Evolutionary conservation across 2,797 vertebrate species (phyloP), one percentile per base, ranked within the genome.

Genomic region (Sebastes iracundus): DNA sequence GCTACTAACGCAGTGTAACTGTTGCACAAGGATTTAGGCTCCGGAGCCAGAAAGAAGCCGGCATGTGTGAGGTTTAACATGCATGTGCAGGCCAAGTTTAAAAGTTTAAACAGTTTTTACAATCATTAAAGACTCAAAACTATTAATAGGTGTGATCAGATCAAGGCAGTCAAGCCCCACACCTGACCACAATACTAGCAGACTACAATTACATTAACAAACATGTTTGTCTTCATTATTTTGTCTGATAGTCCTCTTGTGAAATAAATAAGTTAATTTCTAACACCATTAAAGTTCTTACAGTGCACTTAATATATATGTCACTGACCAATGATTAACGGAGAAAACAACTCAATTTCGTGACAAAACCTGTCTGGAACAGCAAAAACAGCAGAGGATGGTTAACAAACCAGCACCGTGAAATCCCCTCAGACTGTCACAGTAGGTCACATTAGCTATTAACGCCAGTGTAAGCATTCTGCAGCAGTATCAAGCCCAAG

Each of bases 21-120:
- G 85, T 91, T 93, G 92, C 88, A 83, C 89, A 92, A 92, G 83
- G 90, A 92, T 88, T 95, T 92, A 92, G 86, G 79, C 83, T 79
- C 25, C 38, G 42, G 62, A 38, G 87, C 90, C 66, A 83, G 93
- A 93, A 95, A 93, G 75, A 81, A 75, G 65, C 70, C 81, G 78
- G 84, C 91, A 87, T 94, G 88, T 7, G 67, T 85, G 84, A 85
- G 92, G 72, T 93, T 94, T 94, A 94, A 83, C 60, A 14, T 87
- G 84, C 92, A 93, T 72, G 80, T 86, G 88, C 67, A 77, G 77
- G 80, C 75, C 70, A 82, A 65, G 68, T 80, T 72, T 80, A 74
- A 82, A 78, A 72, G 67, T 88, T 71, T 77, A 27, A 87, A 52
- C 28, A 65, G 76, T 20, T 72, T 81, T 60, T 67, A 33, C 49